Evolutionary conservation across 1,140 invertebrate genomes (phyloP).

Genomic region (Hycleus phaleratus): DNA sequence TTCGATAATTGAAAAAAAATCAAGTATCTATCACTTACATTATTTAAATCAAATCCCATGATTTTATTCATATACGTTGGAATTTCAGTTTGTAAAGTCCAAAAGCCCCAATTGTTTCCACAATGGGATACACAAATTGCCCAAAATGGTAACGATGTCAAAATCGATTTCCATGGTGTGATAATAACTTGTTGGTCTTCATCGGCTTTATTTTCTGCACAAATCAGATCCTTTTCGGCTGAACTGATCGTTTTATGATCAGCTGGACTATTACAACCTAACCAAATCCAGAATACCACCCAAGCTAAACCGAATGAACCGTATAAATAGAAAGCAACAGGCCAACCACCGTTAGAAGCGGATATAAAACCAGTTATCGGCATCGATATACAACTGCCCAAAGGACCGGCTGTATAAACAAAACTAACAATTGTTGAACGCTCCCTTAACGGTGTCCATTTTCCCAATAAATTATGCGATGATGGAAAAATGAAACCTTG

Average conservation of each 20-base stretch:
- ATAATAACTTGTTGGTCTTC: not conserved
- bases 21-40: conserved; percentile 7
- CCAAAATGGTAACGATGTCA: conserved; percentile 71
- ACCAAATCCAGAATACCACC: conserved; percentile 52
- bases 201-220: conserved; percentile 29
- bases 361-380: conserved; percentile 58
- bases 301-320: conserved; percentile 54
- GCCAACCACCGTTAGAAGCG: conserved; percentile 58
- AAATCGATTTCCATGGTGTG: conserved; percentile 68
- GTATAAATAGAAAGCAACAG: conserved; percentile 66
- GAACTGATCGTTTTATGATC: conserved; percentile 46
- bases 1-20: too few relatives aligned
- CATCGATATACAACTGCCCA: conserved; percentile 9
- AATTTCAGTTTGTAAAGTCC: conserved; percentile 82
- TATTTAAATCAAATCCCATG: conserved; percentile 66
- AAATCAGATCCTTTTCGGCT: conserved; percentile 57
- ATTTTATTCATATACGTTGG: conserved; percentile 82
- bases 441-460: conserved; percentile 56
- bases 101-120: conserved; percentile 87
- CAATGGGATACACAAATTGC: conserved; percentile 73
- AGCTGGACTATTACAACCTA: conserved; percentile 58
- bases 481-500: conserved; percentile 74
- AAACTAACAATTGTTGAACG: conserved; percentile 7
- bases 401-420: conserved; percentile 10
- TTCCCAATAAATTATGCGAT: conserved; percentile 67